These are phyloP conservation scores for Motacilla tschutschensis DNA, from an alignment of 2,113 vertebrate genomes.

Conservation along the genomic window DNA sequence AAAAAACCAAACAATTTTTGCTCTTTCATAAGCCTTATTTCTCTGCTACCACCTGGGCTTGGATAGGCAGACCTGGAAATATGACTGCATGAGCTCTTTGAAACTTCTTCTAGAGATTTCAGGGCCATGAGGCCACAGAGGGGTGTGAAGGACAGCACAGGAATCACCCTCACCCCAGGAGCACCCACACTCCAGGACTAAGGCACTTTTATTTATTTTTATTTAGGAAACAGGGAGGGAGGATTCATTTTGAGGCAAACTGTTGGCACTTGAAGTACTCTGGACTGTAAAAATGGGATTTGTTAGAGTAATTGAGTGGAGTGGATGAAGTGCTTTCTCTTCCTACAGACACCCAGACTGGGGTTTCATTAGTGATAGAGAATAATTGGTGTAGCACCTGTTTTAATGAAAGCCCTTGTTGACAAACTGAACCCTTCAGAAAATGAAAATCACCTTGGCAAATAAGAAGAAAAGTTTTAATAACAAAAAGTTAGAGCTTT, in stretches of 20 bases:
- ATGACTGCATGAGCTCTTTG: fast-evolving
- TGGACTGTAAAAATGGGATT: conserved; percentile 26
- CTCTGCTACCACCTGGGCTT: not conserved
- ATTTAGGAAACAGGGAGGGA: not conserved
- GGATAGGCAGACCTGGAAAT: not conserved
- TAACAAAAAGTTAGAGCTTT: not conserved
- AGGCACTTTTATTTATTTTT: not conserved
- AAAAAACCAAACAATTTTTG: not conserved
- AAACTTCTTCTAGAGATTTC: not conserved
- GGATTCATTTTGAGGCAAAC: not conserved
- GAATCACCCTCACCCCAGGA: not conserved
- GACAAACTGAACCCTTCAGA: not conserved
- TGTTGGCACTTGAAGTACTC: not conserved
- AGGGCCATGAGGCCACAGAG: fast-evolving
- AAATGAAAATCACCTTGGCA: conserved; percentile 6
- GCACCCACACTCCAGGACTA: fast-evolving
- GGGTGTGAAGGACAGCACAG: fast-evolving
- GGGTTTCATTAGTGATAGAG: conserved; percentile 26
- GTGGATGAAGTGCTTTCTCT: not conserved
- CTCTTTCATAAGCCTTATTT: not conserved
- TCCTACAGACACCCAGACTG: not conserved
- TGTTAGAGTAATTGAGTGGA: conserved; percentile 35
- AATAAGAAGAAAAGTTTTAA: not conserved
- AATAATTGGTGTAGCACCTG: not conserved
- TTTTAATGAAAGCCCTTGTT: conserved; percentile 18